These are phyloP conservation scores for Eupsilia transversa DNA, from an alignment of 2,888 invertebrate genomes.

Conservation along the genomic window DNA sequence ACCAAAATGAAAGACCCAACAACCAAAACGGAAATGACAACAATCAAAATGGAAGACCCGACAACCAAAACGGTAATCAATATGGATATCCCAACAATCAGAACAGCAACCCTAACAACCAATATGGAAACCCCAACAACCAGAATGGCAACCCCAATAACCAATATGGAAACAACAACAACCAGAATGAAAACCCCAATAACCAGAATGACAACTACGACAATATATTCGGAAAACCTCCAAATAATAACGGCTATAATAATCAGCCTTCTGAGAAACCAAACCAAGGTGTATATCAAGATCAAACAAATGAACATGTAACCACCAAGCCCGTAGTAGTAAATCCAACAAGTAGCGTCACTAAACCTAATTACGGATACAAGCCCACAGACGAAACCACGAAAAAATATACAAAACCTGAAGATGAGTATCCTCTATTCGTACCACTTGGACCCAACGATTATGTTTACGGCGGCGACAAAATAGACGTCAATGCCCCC, in stretches of 20 bases:
- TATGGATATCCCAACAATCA: slow-evolving; percentile 39
- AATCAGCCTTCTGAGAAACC: slow-evolving; percentile 49
- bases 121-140: slow-evolving; percentile 16
- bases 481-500: slow-evolving; percentile 78
- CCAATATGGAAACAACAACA: slow-evolving; percentile 11
- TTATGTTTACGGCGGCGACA: slow-evolving; percentile 77
- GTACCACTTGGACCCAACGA: slow-evolving; percentile 81
- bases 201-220: slow-evolving; percentile 14
- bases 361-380: slow-evolving; percentile 39
- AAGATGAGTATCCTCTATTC: slow-evolving; percentile 73
- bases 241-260: slow-evolving; percentile 41
- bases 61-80: slow-evolving; percentile 5
- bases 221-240: slow-evolving; percentile 38
- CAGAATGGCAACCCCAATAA: slow-evolving; percentile 1
- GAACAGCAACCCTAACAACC: slow-evolving; percentile 10
- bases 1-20: slow-evolving; percentile 35
- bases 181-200: slow-evolving; percentile 25
- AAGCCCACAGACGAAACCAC: slow-evolving; percentile 65
- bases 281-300: slow-evolving; percentile 46
- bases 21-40: slow-evolving; percentile 1
- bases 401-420: slow-evolving; percentile 72
- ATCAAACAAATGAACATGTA: slow-evolving; percentile 38
- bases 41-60: slow-evolving; percentile 24
- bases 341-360: slow-evolving; percentile 21
- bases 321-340: slow-evolving; percentile 39